Evolutionary conservation across 2,888 invertebrate genomes (phyloP).

Genomic region (Iselma pallidipennis): DNA sequence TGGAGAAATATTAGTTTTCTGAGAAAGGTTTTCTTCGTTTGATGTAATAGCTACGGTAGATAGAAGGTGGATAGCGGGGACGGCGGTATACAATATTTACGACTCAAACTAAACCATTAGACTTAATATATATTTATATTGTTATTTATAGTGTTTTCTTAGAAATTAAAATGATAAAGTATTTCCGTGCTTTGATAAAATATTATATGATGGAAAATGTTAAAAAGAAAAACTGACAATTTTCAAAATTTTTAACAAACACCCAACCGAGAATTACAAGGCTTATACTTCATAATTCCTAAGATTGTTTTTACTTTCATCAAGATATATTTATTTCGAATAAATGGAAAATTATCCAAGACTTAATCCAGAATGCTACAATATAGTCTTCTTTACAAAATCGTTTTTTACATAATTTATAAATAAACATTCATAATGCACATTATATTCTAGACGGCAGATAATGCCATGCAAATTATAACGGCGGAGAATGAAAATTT

Average conservation of each 20-base stretch:
- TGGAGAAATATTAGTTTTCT: conserved; percentile 55
- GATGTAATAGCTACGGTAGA: conserved; percentile 42
- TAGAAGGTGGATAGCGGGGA: conserved; percentile 29
- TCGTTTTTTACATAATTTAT: conserved; percentile 57
- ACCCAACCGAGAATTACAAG: too few relatives aligned
- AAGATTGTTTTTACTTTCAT: not conserved
- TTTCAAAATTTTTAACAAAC: too few relatives aligned
- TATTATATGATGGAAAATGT: too few relatives aligned
- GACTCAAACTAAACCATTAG: conserved; percentile 51
- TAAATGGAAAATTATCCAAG: not conserved
- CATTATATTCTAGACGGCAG: conserved; percentile 51
- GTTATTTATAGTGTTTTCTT: conserved; percentile 52
- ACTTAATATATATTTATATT: conserved; percentile 53
- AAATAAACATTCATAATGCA: conserved; percentile 58
- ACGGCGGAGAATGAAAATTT: conserved; percentile 50
- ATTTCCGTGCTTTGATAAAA: too few relatives aligned
- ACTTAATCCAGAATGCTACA: not conserved
- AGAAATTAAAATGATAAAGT: conserved; percentile 45
- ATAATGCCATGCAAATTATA: conserved; percentile 53
- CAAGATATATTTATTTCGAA: not conserved
- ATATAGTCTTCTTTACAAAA: conserved; percentile 33
- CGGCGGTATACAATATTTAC: conserved; percentile 46
- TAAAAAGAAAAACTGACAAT: too few relatives aligned
- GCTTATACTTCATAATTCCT: too few relatives aligned
- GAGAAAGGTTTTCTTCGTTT: conserved; percentile 48